These are phyloP conservation scores for Xenopus tropicalis DNA, from an alignment of 2,113 vertebrate species.

Conservation along the genomic window UCB_Xtro_10.0 CM004448.2:53161501-53162000, in stretches of 20 bases:
- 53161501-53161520: constrained; percentile 16
- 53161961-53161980: too few species aligned
- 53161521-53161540: background rate
- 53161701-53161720: constrained; percentile 7
- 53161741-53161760: constrained; percentile 35
- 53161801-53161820: constrained; percentile 11
- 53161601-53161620: constrained; percentile 7
- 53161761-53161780: constrained; percentile 14
- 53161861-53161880: constrained; percentile 22
- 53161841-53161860: constrained; percentile 14
- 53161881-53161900: constrained; percentile 10
- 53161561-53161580: constrained; percentile 11
- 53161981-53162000: too few species aligned
- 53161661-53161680: constrained; percentile 23
- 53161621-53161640: constrained; percentile 1
- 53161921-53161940: constrained; percentile 10
- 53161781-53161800: constrained; percentile 7
- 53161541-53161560: constrained; percentile 11
- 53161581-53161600: constrained; percentile 15
- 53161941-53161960: too few species aligned
- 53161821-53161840: background rate
- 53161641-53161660: constrained; percentile 9
- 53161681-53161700: constrained; percentile 22
- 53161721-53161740: constrained; percentile 23
- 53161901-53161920: constrained; percentile 7